Conservation (phyloP, 2,888 invertebrate genomes). For the Drosophila gaucha region DNA sequence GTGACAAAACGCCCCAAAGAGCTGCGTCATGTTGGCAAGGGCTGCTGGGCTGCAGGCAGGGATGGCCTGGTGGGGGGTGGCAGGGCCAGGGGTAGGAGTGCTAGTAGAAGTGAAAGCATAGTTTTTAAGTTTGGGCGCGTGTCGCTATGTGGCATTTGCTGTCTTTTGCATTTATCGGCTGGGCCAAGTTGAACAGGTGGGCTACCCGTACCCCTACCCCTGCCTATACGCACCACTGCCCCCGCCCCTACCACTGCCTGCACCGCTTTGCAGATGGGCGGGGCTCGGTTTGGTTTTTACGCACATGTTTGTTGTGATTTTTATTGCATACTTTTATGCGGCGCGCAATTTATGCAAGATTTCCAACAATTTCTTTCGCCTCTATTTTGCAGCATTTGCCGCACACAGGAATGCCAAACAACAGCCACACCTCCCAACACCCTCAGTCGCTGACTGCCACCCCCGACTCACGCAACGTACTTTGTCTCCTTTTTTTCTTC, state of each 20-base stretch:
- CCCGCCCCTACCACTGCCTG: not conserved
- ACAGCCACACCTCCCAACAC: conserved; percentile 11
- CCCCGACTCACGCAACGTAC: not conserved
- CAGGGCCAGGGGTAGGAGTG: too few species aligned
- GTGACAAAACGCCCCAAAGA: conserved; percentile 22
- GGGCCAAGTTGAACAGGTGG: conserved; percentile 24
- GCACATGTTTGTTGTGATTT: conserved; percentile 76
- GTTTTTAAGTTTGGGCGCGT: conserved; percentile 56
- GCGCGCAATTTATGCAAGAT: conserved; percentile 73
- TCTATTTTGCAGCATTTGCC: conserved; percentile 10
- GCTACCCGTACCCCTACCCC: not conserved
- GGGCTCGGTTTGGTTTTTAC: not conserved
- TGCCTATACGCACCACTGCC: not conserved
- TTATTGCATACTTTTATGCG: conserved; percentile 74
- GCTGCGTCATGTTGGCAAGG: not conserved
- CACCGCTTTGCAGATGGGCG: not conserved
- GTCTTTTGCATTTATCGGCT: conserved; percentile 3
- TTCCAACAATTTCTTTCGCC: conserved; percentile 57
- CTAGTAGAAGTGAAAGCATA: too few species aligned
- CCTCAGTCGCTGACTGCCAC: not conserved
- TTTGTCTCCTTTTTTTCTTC: conserved; percentile 14
- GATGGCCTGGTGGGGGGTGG: too few species aligned
- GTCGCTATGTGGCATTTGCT: conserved; percentile 29
- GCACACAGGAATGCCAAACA: conserved; percentile 32
- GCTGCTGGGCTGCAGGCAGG: not conserved